Conservation (phyloP, 2,888 invertebrate species). For the Nowickia ferox region DNA sequence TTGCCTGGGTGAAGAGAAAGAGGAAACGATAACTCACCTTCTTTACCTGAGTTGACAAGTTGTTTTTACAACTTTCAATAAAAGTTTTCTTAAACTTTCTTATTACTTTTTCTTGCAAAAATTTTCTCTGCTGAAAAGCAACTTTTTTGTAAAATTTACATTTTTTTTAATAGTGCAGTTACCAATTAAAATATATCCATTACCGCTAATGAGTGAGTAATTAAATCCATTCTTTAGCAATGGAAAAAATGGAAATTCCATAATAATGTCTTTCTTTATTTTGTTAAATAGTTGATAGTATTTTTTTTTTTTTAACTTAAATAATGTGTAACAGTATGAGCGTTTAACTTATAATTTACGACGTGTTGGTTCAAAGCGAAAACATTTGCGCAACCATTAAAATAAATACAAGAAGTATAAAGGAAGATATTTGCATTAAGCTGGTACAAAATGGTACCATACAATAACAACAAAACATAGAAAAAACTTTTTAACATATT, state of each 20-base stretch:
- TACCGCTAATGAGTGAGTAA: constrained; percentile 48
- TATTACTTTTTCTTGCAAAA: too few relatives aligned
- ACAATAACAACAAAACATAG: constrained; percentile 28
- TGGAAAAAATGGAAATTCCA: constrained; percentile 52
- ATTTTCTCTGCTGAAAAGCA: too few relatives aligned
- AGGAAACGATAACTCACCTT: too few relatives aligned
- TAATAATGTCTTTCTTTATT: constrained; percentile 15
- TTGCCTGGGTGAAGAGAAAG: too few relatives aligned
- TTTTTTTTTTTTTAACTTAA: constrained; percentile 10
- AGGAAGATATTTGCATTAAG: constrained; percentile 23
- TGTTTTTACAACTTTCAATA: too few relatives aligned
- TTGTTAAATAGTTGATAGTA: constrained; percentile 2
- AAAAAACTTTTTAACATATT: constrained; percentile 49
- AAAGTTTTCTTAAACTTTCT: too few relatives aligned
- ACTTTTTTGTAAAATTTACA: too few relatives aligned
- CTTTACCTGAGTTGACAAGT: too few relatives aligned
- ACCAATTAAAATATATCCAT: constrained; percentile 42
- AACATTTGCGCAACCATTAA: constrained; percentile 73
- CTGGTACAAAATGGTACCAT: constrained; percentile 71
- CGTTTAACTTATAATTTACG: constrained; percentile 62
- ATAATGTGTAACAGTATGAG: constrained; percentile 32
- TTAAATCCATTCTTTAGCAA: constrained; percentile 30
- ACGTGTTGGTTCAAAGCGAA: constrained; percentile 68
- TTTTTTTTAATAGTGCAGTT: constrained; percentile 37
- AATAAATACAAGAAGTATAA: constrained; percentile 49